Base-by-base conservation (phyloP, 1,140 invertebrate genomes). In the Drosophila nigrodunni region DNA sequence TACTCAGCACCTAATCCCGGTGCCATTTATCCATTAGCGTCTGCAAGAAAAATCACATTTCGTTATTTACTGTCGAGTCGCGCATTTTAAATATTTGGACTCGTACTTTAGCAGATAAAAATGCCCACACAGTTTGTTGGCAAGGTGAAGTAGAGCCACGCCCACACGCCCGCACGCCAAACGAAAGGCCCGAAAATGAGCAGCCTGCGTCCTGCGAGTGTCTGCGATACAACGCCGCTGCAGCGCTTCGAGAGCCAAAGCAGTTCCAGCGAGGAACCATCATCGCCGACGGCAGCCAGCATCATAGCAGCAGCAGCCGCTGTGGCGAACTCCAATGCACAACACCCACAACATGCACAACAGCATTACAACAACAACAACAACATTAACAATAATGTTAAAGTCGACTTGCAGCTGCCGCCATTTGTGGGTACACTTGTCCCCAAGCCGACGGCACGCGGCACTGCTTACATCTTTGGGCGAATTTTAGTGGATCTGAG, bases 161-260 rank as follows among this genome's bases (percentile, higher is more conserved):
- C 21, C 41, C 37, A 8, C 15, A 7, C 39, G n/a, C 49, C 57
- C 46, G 21, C 18, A 21, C 18, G 18, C 43, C 66, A 59, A 13
- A 54, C 7, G 7, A 6, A 35, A 13, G 13, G n/a, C 37, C n/a
- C 7, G 25, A 81, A 44, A n/a, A 91, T 92, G 90, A 83, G 72
- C 37, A 77, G 74, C 58, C 78, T 90, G 58, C 78, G 90, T 34
- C 83, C 90, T 11, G 75, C 57, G 7, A 87, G 83, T 59, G 77
- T 89, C 7, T 77, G 78, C 15, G 90, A 92, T 18, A 92, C 87
- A 15, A 89, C 90, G n/a, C 90, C 85, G 35, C 72, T 92, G 46
- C 81, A 90, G 47, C 62, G 90, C 13, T 87, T 92, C 11, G 90
- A 92, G 34, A 92, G 83, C 25, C 81, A 82, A 10, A 92, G 90